phyloP scores from a whole-genome alignment of 2,888 invertebrate species.

The Macrophya alboannulata region DNA sequence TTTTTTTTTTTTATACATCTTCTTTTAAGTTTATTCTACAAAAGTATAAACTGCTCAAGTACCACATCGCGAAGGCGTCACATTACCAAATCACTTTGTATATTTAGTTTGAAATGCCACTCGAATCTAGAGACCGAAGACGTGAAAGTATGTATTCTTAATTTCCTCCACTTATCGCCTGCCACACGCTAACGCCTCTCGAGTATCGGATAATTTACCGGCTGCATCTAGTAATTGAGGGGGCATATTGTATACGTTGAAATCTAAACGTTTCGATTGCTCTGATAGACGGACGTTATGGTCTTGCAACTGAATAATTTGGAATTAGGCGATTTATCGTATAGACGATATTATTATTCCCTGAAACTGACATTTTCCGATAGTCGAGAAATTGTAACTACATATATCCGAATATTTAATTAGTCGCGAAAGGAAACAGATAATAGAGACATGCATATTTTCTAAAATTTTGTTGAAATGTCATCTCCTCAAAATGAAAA shows the following conservation, averaged over 20 bases:
- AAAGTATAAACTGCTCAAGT: constrained; percentile 7
- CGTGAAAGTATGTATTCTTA: constrained; percentile 14
- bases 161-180: constrained; percentile 13
- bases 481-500: neutral
- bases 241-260: neutral
- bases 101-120: constrained; percentile 8
- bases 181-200: neutral
- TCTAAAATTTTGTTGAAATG: neutral
- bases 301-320: neutral
- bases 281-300: neutral
- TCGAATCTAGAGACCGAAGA: neutral
- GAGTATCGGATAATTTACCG: neutral
- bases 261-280: neutral
- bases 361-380: neutral
- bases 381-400: neutral
- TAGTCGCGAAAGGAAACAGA: neutral
- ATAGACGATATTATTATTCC: neutral
- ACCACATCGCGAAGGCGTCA: neutral
- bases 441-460: neutral
- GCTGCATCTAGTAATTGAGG: neutral
- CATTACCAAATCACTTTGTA: constrained; percentile 23
- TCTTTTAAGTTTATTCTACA: neutral
- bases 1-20: neutral
- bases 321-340: neutral
- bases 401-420: neutral